Conservation (phyloP, 2,888 invertebrate species). For the Drosophila monieri region DNA sequence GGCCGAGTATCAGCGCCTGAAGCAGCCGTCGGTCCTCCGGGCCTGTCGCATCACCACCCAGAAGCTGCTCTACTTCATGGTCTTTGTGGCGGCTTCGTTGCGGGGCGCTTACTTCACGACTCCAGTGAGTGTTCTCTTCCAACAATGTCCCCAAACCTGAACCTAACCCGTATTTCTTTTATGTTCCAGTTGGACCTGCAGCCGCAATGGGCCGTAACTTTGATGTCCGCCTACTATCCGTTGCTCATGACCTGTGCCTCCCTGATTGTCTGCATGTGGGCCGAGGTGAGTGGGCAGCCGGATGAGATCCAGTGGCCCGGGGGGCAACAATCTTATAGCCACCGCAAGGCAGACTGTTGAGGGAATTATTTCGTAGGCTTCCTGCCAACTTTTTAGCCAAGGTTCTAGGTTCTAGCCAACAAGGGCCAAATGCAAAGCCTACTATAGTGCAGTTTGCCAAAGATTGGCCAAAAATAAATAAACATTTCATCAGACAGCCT, state of each 20-base stretch:
- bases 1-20: constrained; percentile 92
- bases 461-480: not conserved
- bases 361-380: not conserved
- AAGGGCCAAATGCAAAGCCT: not conserved
- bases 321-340: not conserved
- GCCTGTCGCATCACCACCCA: constrained; percentile 95
- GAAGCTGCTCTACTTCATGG: constrained; percentile 94
- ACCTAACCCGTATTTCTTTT: not conserved
- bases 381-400: not conserved
- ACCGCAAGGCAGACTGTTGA: too few relatives aligned
- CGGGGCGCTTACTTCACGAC: constrained; percentile 95
- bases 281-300: constrained; percentile 88
- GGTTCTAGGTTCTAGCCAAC: not conserved
- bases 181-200: constrained; percentile 88
- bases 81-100: constrained; percentile 92
- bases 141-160: not conserved
- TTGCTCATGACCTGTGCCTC: constrained; percentile 94
- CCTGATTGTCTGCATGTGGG: constrained; percentile 96
- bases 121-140: constrained; percentile 87
- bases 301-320: not conserved
- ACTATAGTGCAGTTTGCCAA: not conserved
- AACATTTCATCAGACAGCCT: not conserved
- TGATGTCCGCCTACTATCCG: constrained; percentile 95
- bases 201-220: constrained; percentile 93
- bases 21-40: constrained; percentile 91